phyloP scores from a whole-genome alignment of 2,113 vertebrate species.

The Amblyopsis rosae region DNA sequence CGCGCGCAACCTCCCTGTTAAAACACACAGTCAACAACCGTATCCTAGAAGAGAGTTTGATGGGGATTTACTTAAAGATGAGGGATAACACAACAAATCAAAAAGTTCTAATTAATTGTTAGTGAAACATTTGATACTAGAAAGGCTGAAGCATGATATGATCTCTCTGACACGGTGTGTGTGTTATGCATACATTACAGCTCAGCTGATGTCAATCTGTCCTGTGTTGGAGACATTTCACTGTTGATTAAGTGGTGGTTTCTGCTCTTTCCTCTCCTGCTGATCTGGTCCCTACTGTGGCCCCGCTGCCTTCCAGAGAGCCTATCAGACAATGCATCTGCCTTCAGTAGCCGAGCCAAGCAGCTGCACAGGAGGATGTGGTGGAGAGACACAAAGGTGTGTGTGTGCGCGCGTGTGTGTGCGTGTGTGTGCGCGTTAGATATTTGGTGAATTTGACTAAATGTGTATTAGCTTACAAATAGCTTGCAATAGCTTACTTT shows the following conservation, averaged over 20 bases:
- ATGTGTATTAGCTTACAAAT: background rate
- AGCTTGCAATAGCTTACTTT: no score
- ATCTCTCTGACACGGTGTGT: background rate
- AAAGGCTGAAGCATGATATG: no score
- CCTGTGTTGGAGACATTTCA: no score
- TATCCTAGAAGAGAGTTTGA: constrained; percentile 28
- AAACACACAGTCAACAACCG: constrained; percentile 41
- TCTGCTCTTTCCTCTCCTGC: background rate
- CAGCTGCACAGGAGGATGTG: constrained; percentile 97
- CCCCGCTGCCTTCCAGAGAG: constrained; percentile 80
- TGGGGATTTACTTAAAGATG: background rate
- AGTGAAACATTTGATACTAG: no score
- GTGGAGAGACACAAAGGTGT: constrained; percentile 96
- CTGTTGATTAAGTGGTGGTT: background rate
- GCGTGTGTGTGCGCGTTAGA: constrained; percentile 39
- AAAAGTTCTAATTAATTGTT: no score
- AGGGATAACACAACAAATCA: no score
- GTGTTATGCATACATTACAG: background rate
- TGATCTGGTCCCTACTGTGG: constrained; percentile 39
- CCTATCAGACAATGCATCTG: constrained; percentile 95
- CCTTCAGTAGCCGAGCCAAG: constrained; percentile 97
- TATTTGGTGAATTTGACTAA: background rate
- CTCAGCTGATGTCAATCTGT: constrained; percentile 12
- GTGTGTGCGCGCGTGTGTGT: constrained; percentile 17
- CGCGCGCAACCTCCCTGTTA: constrained; percentile 25